phyloP scores from a whole-genome alignment of 2,797 vertebrate genomes.

The Poeciliopsis presidionis region DNA sequence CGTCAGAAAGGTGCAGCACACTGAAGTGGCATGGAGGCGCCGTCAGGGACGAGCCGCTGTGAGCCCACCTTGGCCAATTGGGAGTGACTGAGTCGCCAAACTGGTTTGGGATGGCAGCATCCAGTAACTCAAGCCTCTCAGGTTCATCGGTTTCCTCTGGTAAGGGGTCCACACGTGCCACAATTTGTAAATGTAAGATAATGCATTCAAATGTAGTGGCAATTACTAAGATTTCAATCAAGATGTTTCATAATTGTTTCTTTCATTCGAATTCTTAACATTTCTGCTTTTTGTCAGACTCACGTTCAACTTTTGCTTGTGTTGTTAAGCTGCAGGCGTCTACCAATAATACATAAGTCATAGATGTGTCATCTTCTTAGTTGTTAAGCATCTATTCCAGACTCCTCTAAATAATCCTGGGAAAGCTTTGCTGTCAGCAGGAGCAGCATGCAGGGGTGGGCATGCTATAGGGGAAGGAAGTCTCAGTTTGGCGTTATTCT shows the following conservation, averaged over 20 bases:
- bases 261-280: neutral
- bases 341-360: constrained; percentile 6
- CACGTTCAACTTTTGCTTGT: constrained; percentile 46
- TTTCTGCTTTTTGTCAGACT: neutral
- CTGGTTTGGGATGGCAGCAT: constrained; percentile 89
- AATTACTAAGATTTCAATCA: neutral
- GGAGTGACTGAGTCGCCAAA: constrained; percentile 65
- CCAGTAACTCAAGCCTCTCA: constrained; percentile 97
- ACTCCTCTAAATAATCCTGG: constrained; percentile 26
- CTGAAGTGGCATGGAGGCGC: constrained; percentile 79
- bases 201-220: neutral
- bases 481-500: constrained; percentile 18
- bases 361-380: constrained; percentile 5
- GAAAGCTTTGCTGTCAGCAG: constrained; percentile 19
- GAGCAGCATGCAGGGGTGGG: constrained; percentile 28
- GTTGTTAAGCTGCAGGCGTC: neutral
- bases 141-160: constrained; percentile 96
- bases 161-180: constrained; percentile 79
- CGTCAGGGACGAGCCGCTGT: constrained; percentile 68
- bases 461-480: constrained; percentile 21
- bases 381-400: constrained; percentile 5
- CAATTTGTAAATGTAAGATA: neutral
- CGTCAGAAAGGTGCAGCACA: constrained; percentile 34
- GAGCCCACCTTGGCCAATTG: constrained; percentile 71
- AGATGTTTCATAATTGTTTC: neutral